Evolutionary conservation across 2,797 vertebrate genomes (phyloP).

Genomic region (Scolopax rusticola): DNA sequence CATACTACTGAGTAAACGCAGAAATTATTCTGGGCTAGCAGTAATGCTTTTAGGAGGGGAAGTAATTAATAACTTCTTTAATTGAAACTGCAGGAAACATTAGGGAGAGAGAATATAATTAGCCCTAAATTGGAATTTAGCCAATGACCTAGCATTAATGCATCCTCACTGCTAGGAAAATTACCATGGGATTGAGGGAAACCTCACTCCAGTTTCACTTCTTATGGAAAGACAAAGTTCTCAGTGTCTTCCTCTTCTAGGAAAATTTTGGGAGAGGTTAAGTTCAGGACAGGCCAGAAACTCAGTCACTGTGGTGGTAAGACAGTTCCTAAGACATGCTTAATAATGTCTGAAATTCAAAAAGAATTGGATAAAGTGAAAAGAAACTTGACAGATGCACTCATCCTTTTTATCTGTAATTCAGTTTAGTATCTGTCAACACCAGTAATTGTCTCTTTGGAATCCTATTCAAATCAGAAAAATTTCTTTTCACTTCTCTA

Average conservation of each 20-base stretch:
- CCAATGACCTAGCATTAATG: neutral
- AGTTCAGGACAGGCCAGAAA: neutral
- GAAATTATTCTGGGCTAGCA: neutral
- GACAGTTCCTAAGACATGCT: neutral
- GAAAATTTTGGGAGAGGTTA: neutral
- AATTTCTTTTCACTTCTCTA: neutral
- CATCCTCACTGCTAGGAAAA: neutral
- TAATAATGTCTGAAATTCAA: neutral
- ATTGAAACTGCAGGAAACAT: constrained; percentile 48
- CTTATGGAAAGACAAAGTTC: neutral
- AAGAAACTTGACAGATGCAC: neutral
- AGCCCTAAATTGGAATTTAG: constrained; percentile 24
- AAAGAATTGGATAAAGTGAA: neutral
- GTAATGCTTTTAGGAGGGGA: neutral
- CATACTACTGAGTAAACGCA: neutral
- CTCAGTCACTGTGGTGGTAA: neutral
- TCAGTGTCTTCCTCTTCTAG: neutral
- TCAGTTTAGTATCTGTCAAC: neutral
- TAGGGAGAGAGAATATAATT: constrained; percentile 44
- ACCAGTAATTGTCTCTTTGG: neutral
- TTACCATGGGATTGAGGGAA: neutral
- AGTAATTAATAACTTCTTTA: constrained; percentile 66
- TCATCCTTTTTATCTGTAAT: neutral
- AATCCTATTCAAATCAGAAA: neutral
- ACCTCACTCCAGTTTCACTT: neutral